Conservation (phyloP, 2,113 vertebrate genomes). For the Neotoma lepida region DNA sequence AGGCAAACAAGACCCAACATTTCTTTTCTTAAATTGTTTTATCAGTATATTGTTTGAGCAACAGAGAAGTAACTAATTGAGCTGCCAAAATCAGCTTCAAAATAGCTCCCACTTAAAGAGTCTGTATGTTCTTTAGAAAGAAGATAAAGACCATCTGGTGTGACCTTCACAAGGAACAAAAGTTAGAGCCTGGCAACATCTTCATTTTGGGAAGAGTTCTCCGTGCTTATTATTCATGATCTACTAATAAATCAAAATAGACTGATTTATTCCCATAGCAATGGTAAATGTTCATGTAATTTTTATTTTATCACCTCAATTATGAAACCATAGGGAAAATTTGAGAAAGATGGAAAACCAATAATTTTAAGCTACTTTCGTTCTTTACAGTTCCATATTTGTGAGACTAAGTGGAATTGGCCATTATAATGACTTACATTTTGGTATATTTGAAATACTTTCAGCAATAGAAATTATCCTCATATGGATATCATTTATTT, state of each 20-base stretch:
- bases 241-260: neutral
- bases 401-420: neutral
- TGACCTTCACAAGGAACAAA: conserved; percentile 48
- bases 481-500: neutral
- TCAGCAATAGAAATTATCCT: neutral
- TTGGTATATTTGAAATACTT: conserved; percentile 10
- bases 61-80: neutral
- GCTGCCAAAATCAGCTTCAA: conserved; percentile 28
- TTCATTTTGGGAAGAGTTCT: neutral
- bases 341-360: neutral
- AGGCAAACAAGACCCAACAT: neutral
- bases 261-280: neutral
- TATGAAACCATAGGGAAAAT: conserved; percentile 9
- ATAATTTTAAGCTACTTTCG: neutral
- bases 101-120: conserved; percentile 49
- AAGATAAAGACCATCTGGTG: neutral
- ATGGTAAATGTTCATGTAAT: neutral
- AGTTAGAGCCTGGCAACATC: neutral
- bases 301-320: conserved; percentile 18
- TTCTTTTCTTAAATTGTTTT: neutral
- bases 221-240: conserved; percentile 4
- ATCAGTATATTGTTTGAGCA: neutral
- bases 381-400: neutral
- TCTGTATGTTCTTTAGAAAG: neutral
- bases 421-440: neutral